Conservation (phyloP, 2,797 vertebrate species). For the Natrix natrix region DNA sequence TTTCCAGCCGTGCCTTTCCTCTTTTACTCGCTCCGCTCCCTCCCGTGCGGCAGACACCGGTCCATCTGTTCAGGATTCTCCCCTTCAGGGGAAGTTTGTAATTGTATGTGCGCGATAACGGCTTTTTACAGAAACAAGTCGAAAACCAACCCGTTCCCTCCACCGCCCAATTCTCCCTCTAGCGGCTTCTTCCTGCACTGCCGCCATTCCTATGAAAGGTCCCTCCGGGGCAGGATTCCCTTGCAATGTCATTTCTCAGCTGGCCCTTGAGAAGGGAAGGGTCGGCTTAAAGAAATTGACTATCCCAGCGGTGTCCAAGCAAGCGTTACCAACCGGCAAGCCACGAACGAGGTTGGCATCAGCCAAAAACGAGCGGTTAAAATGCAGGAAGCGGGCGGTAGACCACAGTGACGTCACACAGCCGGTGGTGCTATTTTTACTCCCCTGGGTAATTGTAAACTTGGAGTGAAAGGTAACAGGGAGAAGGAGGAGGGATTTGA, state of each 20-base stretch:
- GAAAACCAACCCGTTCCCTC: background rate
- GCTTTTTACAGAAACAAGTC: background rate
- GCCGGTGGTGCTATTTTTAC: background rate
- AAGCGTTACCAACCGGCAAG: background rate
- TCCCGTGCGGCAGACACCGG: fast-evolving
- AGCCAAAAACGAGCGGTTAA: background rate
- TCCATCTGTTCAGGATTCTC: background rate
- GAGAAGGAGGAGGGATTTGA: background rate
- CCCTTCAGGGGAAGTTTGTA: background rate
- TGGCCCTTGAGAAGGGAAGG: too few relatives aligned
- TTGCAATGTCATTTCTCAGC: background rate
- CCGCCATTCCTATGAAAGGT: background rate
- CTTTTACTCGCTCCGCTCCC: background rate
- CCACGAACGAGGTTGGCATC: background rate
- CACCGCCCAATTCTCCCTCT: background rate
- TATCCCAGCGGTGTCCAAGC: background rate
- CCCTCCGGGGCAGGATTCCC: background rate
- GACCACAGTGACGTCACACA: background rate
- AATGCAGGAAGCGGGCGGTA: background rate
- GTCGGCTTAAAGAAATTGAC: background rate
- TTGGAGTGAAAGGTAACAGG: background rate
- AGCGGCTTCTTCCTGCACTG: background rate
- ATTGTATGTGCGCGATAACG: fast-evolving
- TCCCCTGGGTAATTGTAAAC: background rate
- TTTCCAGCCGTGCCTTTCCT: constrained; percentile 26